These are phyloP conservation scores for Theristicus caerulescens DNA, from an alignment of 2,113 vertebrate species.

Conservation along the genomic window DNA sequence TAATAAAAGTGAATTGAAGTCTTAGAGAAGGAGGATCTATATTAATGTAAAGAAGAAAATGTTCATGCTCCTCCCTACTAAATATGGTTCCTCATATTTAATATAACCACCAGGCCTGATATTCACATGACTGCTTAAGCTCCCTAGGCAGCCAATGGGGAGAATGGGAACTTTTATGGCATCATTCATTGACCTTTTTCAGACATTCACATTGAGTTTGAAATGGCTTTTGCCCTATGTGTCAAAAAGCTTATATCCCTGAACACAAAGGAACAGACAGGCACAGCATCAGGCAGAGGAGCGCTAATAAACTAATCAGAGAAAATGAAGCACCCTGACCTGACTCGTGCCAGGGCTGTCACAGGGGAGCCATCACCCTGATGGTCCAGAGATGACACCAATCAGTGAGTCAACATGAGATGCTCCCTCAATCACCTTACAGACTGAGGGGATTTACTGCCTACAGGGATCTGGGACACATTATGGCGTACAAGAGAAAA, in stretches of 20 bases:
- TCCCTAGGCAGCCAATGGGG: fast-evolving
- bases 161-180: not conserved
- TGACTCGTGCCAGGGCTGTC: not conserved
- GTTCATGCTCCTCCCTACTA: not conserved
- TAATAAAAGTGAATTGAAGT: not conserved
- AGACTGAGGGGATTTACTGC: not conserved
- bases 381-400: not conserved
- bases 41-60: not conserved
- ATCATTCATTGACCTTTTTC: not conserved
- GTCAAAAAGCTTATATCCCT: not conserved
- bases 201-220: not conserved
- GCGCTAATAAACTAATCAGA: not conserved
- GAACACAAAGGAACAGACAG: not conserved
- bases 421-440: fast-evolving
- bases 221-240: not conserved
- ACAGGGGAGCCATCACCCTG: fast-evolving
- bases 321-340: not conserved
- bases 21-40: not conserved
- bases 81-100: not conserved
- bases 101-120: not conserved
- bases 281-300: not conserved
- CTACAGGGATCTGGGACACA: not conserved
- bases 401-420: not conserved
- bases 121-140: not conserved
- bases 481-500: not conserved